These are phyloP conservation scores for Engraulis encrasicolus DNA, from an alignment of 2,113 vertebrate genomes.

Conservation along the genomic window DNA sequence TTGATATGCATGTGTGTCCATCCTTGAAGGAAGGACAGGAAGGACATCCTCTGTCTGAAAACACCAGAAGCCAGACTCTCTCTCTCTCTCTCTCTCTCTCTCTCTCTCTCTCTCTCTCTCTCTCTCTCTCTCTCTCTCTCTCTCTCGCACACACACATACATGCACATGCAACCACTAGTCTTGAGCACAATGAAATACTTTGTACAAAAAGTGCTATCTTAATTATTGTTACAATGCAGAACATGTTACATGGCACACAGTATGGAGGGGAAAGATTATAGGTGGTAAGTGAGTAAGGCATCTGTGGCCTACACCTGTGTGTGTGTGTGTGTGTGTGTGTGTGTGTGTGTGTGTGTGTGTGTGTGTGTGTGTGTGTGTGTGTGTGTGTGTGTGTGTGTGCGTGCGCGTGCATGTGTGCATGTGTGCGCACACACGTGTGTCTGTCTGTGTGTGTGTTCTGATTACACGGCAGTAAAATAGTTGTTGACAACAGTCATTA, in stretches of 20 bases:
- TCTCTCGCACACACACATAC: background rate
- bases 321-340: background rate
- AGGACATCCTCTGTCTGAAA: conserved; percentile 1
- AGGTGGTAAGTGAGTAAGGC: background rate
- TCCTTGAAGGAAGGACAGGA: too few species aligned
- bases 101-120: background rate
- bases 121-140: background rate
- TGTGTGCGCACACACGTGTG: background rate
- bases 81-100: background rate
- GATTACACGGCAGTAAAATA: conserved; percentile 23
- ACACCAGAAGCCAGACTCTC: background rate
- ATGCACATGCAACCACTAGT: background rate
- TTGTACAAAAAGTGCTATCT: background rate
- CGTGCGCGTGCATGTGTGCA: background rate
- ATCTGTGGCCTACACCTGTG: background rate
- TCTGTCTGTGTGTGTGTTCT: conserved; percentile 30
- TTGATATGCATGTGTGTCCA: conserved; percentile 36
- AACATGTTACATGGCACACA: background rate
- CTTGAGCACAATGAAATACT: background rate
- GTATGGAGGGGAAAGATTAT: background rate
- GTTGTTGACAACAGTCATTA: background rate
- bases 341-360: background rate
- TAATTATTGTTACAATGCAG: background rate
- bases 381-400: background rate
- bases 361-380: background rate